Evolutionary conservation across 1,140 invertebrate genomes (phyloP).

Genomic region (Pissodes strobi): DNA sequence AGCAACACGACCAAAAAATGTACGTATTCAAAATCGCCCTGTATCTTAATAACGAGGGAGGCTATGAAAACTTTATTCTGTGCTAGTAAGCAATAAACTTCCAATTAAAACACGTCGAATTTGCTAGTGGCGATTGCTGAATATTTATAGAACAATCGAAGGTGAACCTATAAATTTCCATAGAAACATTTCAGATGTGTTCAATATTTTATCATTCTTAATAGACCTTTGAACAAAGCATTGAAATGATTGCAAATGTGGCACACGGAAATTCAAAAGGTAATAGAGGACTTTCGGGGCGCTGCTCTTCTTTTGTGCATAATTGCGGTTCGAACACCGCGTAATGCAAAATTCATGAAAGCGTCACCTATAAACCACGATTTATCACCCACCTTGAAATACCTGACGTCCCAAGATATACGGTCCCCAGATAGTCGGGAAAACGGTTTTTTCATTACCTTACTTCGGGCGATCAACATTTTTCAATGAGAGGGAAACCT

Average conservation of each 20-base stretch:
- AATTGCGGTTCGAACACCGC: constrained; percentile 33
- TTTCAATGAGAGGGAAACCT: no score
- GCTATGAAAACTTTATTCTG: no score
- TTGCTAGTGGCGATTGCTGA: no score
- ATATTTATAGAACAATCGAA: no score
- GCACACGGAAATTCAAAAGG: constrained; percentile 25
- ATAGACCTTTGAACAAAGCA: not conserved
- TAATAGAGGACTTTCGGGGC: constrained; percentile 17
- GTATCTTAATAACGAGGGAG: no score
- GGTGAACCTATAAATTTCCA: not conserved
- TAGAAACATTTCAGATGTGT: not conserved
- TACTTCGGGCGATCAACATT: not conserved
- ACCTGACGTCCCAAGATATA: constrained; percentile 33
- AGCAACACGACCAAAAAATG: no score
- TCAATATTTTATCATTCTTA: no score
- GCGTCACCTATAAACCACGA: constrained; percentile 36
- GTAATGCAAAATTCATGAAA: constrained; percentile 39
- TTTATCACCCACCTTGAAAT: constrained; percentile 37
- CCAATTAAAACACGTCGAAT: no score
- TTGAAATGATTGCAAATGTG: constrained; percentile 17
- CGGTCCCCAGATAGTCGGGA: not conserved
- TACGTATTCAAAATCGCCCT: no score
- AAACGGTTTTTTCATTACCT: constrained; percentile 7
- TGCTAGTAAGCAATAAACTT: no score
- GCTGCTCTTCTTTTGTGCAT: constrained; percentile 30